phyloP scores from a whole-genome alignment of 2,888 invertebrate species.

The Diarsia mendica region DNA sequence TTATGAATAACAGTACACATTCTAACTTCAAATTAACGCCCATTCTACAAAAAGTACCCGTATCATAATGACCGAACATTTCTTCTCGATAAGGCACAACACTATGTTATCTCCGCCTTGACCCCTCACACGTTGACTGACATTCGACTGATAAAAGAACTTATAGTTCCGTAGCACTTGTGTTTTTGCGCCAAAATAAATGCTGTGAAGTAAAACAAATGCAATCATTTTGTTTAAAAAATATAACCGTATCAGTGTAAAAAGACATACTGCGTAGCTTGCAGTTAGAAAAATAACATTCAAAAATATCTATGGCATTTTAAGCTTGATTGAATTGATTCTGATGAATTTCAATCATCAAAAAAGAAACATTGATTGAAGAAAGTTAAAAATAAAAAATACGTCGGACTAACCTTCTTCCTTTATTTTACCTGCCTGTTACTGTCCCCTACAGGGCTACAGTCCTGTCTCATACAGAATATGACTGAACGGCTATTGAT shows the following conservation, averaged over 20 bases:
- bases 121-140: conserved; percentile 59
- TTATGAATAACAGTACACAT: conserved; percentile 35
- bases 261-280: too few relatives aligned
- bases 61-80: conserved; percentile 54
- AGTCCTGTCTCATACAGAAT: neutral
- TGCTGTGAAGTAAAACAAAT: neutral
- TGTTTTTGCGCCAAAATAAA: conserved; percentile 43
- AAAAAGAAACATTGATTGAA: neutral
- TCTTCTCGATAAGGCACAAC: conserved; percentile 54
- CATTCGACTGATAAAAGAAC: conserved; percentile 57
- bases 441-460: neutral
- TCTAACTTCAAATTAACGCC: conserved; percentile 6
- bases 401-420: conserved; percentile 1
- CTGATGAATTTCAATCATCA: too few relatives aligned
- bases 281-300: neutral
- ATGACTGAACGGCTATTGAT: neutral
- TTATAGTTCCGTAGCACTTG: conserved; percentile 31
- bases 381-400: neutral
- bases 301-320: neutral
- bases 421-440: neutral
- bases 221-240: neutral
- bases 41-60: conserved; percentile 42
- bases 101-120: conserved; percentile 65
- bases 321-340: too few relatives aligned
- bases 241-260: neutral